A percentile compares a stretch with the other conserved stretches of the same genome.
phyloP scores from a whole-genome alignment of 2,113 vertebrate species.

The Colius striatus region DNA sequence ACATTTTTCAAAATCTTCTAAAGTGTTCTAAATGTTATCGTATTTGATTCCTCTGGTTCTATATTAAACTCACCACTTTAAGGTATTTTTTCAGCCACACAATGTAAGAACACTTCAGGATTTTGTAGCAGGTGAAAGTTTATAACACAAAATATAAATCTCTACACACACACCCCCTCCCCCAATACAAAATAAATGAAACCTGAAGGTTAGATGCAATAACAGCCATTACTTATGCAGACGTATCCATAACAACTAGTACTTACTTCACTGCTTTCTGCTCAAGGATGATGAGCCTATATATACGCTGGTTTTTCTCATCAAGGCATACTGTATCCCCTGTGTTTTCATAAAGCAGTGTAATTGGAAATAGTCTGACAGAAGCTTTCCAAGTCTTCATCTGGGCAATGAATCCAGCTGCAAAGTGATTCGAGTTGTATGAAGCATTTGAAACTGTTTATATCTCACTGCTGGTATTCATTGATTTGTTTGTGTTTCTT shows the following conservation, averaged over 20 bases:
- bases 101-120: background rate
- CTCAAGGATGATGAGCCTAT: constrained; percentile 13
- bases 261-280: constrained; percentile 48
- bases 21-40: background rate
- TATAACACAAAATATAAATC: constrained; percentile 35
- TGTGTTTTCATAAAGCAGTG: constrained; percentile 45
- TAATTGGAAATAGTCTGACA: constrained; percentile 54
- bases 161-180: background rate
- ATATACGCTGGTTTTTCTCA: constrained; percentile 54
- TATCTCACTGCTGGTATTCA: constrained; percentile 62
- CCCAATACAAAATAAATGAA: constrained; percentile 50
- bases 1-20: background rate
- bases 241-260: constrained; percentile 32
- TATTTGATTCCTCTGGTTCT: background rate
- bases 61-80: constrained; percentile 31
- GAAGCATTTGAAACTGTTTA: constrained; percentile 74
- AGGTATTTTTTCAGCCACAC: constrained; percentile 23
- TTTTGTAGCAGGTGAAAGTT: constrained; percentile 50
- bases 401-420: constrained; percentile 63
- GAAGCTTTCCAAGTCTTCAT: constrained; percentile 55
- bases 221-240: constrained; percentile 42
- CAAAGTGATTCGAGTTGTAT: constrained; percentile 53
- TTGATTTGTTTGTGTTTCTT: constrained; percentile 74
- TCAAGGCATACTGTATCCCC: background rate
- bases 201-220: constrained; percentile 22